Evolutionary conservation across 2,113 vertebrate genomes (phyloP).

Genomic region (Monarcha castaneiventris): DNA sequence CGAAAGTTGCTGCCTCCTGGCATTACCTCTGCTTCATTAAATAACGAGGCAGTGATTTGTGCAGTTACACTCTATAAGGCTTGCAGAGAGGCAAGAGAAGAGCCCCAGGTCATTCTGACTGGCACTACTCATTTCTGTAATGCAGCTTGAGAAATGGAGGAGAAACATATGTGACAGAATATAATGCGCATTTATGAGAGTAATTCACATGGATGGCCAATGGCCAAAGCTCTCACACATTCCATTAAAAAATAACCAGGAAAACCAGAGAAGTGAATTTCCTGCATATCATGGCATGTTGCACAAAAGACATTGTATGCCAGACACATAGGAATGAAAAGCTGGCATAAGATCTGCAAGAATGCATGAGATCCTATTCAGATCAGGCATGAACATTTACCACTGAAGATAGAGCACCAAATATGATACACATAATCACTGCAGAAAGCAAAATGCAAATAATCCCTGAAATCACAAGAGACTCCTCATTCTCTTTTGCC

Average conservation of each 20-base stretch:
- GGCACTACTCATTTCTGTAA: background rate
- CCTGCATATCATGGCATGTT: background rate
- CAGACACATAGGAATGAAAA: background rate
- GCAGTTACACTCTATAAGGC: background rate
- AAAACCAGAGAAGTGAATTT: constrained; percentile 2
- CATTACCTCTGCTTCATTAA: constrained; percentile 35
- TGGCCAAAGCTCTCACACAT: background rate
- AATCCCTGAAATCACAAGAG: background rate
- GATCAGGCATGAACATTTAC: background rate
- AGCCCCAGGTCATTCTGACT: background rate
- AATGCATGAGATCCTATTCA: background rate
- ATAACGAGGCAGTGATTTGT: constrained; percentile 31
- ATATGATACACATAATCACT: background rate
- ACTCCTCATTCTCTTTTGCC: background rate
- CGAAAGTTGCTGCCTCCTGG: constrained; percentile 26
- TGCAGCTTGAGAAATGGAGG: background rate
- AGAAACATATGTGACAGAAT: background rate
- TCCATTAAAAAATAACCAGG: background rate
- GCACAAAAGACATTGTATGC: background rate
- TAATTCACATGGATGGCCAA: background rate
- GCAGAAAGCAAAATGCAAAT: background rate
- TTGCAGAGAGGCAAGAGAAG: constrained; percentile 5
- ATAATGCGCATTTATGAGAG: background rate
- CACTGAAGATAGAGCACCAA: background rate
- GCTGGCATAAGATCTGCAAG: background rate